These are phyloP conservation scores for Peucedramus taeniatus DNA, from an alignment of 2,113 vertebrate species.

Conservation along the genomic window DNA sequence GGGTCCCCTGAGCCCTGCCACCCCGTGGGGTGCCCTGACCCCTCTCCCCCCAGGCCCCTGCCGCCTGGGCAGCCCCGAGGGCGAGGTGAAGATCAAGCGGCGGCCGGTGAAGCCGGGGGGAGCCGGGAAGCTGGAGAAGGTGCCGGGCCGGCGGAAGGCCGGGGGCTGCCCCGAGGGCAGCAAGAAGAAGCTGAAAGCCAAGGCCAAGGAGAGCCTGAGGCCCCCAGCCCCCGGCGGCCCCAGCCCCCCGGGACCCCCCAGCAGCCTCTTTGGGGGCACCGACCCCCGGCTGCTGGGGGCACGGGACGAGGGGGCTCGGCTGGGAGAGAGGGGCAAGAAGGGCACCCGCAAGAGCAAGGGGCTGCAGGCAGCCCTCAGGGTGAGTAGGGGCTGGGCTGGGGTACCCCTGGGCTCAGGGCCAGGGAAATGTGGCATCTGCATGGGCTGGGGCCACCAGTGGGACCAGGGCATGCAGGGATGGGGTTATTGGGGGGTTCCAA, in stretches of 20 bases:
- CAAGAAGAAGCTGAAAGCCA: conserved; percentile 73
- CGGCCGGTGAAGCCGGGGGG: conserved; percentile 62
- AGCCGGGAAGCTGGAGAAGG: conserved; percentile 64
- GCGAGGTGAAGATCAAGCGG: conserved; percentile 90
- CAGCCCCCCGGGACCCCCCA: conserved; percentile 47
- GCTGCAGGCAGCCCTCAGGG: conserved; percentile 71
- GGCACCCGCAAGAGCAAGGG: conserved; percentile 83
- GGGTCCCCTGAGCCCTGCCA: background rate
- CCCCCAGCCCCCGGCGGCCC: conserved; percentile 55
- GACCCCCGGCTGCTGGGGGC: background rate
- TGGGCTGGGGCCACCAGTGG: background rate
- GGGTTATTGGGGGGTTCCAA: too few species aligned
- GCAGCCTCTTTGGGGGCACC: conserved; percentile 70
- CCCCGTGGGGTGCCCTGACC: background rate
- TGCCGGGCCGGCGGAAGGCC: conserved; percentile 42
- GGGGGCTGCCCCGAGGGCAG: conserved; percentile 7
- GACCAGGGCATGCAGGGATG: too few species aligned
- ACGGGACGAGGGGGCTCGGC: conserved; percentile 40
- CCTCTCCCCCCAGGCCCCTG: conserved; percentile 74
- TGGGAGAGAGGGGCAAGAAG: conserved; percentile 85
- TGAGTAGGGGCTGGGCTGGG: background rate
- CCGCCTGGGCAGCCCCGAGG: conserved; percentile 77
- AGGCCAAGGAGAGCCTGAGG: conserved; percentile 73
- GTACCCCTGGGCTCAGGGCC: rapidly evolving
- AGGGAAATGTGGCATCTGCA: too few species aligned